Evolutionary conservation across 2,113 vertebrate genomes (phyloP), one percentile per base, ranked within the genome.

Genomic region (Sylvia atricapilla): DNA sequence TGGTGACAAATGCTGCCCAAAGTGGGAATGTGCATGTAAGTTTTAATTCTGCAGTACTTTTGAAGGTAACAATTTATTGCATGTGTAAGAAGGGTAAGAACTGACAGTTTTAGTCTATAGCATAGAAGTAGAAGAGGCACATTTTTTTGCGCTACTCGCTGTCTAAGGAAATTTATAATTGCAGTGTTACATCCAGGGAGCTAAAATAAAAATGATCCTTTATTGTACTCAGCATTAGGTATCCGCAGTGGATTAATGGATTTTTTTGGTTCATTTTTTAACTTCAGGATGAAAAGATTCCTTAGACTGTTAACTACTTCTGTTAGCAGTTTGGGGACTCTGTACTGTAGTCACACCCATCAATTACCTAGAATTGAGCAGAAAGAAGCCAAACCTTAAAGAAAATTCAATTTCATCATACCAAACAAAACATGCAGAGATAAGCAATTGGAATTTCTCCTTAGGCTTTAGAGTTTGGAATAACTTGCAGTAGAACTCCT

Each of bases 1-100:
- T 33, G 98, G 99, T 75, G 99, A 99, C 97, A 99, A 97, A 90
- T 99, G 99, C 97, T 99, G 99, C 78, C 99, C 99, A 5, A 93
- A 98, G 96, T 99, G 99, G 99, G 98, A 99, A 90, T 99, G 99
- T 94, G 98, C 99, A 97, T 99, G 99, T 99, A 97, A 99, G 99
- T 98, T 83, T 92, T 50, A 67, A 56, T 67, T 73, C 49, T 33
- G 13, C 19, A n/a, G 7, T 86, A 31, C 22, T 93, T 95, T 55
- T 60, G 39, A 91, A 86, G 15, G 20, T 81, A 56, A 46, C 27
- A n/a, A 37, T 63, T 80, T 37, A 78, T 52, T 79, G 33, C 9
- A 64, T 35, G 35, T 66, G 7, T 50, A 35, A 91, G 47, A 31
- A 84, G 19, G 25, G 11, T 52, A 75, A 78, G 56, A 63, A 50